phyloP scores from a whole-genome alignment of 2,113 vertebrate species.

The Rhagologus leucostigma region DNA sequence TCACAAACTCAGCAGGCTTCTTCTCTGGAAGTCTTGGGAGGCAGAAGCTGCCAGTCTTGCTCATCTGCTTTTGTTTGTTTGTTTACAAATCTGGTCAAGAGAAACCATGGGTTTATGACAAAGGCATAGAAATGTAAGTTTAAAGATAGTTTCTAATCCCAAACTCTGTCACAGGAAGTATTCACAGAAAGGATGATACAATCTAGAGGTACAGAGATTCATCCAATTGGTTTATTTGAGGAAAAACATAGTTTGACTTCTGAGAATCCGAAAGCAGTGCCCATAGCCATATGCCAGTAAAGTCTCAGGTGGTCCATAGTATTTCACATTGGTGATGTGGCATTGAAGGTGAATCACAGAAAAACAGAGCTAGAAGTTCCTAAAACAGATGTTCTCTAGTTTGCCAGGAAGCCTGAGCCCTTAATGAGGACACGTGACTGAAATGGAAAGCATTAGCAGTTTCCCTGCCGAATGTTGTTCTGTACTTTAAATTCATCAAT shows the following conservation, averaged over 20 bases:
- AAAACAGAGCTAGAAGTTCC: neutral
- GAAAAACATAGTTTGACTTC: neutral
- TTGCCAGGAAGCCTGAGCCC: slow-evolving; percentile 1
- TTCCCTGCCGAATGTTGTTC: slow-evolving; percentile 4
- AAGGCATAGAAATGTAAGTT: neutral
- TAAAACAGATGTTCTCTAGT: slow-evolving; percentile 22
- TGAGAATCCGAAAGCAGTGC: neutral
- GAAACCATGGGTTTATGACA: neutral
- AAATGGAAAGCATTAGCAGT: slow-evolving; percentile 13
- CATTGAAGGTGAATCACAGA: slow-evolving; percentile 6
- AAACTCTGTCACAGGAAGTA: neutral
- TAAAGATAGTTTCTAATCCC: neutral
- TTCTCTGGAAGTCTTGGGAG: neutral
- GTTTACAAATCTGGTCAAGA: neutral
- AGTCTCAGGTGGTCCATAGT: neutral
- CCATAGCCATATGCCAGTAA: neutral
- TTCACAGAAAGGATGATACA: neutral
- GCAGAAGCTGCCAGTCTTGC: neutral
- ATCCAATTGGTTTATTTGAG: neutral
- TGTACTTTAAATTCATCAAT: neutral
- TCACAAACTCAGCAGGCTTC: neutral
- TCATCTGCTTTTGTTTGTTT: neutral
- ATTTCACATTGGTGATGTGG: neutral
- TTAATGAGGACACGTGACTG: slow-evolving; percentile 22
- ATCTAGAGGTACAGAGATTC: neutral